Conservation (phyloP, 2,888 invertebrate species). For the Mayetiola destructor region DNA sequence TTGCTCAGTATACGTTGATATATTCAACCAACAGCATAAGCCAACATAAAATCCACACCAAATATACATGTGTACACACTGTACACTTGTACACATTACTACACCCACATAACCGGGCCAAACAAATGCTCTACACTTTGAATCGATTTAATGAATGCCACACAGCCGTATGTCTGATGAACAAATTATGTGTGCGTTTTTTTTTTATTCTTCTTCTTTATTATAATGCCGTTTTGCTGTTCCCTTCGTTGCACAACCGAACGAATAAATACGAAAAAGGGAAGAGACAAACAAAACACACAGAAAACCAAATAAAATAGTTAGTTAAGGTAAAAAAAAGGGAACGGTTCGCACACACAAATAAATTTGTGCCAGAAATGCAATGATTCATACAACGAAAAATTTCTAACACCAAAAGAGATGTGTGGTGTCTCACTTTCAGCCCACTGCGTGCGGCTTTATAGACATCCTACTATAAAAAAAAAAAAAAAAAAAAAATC, state of each 20-base stretch:
- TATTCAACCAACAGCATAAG: no score
- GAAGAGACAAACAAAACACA: not conserved
- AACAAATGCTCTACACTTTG: not conserved
- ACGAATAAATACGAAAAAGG: constrained; percentile 9
- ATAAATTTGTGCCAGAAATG: not conserved
- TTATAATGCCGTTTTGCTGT: no score
- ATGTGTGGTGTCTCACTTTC: not conserved
- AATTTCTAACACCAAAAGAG: not conserved
- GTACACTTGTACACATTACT: not conserved
- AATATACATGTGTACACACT: not conserved
- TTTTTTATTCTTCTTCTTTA: no score
- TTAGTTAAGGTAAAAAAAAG: not conserved
- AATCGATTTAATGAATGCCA: constrained; percentile 7
- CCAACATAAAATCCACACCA: no score
- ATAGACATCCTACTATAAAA: no score
- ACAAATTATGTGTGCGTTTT: no score
- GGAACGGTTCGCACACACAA: not conserved
- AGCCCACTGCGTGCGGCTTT: constrained; percentile 2
- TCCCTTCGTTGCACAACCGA: no score
- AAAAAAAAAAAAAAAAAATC: no score
- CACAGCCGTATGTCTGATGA: no score
- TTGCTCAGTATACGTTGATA: no score
- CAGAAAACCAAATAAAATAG: not conserved
- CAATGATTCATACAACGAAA: not conserved
- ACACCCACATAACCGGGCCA: not conserved